phyloP scores from a whole-genome alignment of 2,888 invertebrate species.

The Azorinus chamasolen region DNA sequence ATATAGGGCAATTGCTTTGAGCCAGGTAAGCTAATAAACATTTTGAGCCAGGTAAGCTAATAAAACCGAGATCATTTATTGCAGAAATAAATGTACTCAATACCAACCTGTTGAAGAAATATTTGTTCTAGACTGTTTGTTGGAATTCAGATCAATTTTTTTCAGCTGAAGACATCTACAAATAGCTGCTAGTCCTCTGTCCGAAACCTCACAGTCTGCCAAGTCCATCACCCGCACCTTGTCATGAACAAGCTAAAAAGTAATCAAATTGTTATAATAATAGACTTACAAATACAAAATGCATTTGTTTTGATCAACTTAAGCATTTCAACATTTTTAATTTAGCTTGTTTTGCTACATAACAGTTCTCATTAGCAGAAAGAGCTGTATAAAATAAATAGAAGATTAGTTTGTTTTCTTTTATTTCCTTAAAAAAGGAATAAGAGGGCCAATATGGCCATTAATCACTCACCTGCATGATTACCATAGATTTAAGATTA shows the following conservation, averaged over 20 bases:
- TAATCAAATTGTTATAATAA: background rate
- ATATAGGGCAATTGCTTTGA: too few species aligned
- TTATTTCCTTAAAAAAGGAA: too few species aligned
- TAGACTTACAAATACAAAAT: background rate
- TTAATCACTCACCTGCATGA: too few species aligned
- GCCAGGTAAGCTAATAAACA: too few species aligned
- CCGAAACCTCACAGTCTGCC: slow-evolving; percentile 79
- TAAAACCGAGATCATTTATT: background rate
- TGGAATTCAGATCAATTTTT: slow-evolving; percentile 82
- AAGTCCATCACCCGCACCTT: slow-evolving; percentile 77
- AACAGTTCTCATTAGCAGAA: too few species aligned
- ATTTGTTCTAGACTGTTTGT: slow-evolving; percentile 73
- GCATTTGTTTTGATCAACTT: background rate
- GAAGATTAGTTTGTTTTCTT: too few species aligned
- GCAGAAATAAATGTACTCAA: background rate
- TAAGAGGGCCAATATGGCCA: too few species aligned
- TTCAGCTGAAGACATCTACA: slow-evolving; percentile 72
- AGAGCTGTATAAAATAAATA: too few species aligned
- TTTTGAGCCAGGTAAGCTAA: too few species aligned
- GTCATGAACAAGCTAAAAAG: slow-evolving; percentile 78
- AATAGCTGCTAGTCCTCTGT: slow-evolving; percentile 73
- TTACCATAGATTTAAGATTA: too few species aligned
- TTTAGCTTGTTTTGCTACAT: too few species aligned
- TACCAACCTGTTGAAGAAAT: slow-evolving; percentile 80
- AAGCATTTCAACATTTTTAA: background rate